Evolutionary conservation across 2,797 vertebrate species (phyloP), one percentile per base, ranked within the genome.

Genomic region (Chaenodraco wilsoni): DNA sequence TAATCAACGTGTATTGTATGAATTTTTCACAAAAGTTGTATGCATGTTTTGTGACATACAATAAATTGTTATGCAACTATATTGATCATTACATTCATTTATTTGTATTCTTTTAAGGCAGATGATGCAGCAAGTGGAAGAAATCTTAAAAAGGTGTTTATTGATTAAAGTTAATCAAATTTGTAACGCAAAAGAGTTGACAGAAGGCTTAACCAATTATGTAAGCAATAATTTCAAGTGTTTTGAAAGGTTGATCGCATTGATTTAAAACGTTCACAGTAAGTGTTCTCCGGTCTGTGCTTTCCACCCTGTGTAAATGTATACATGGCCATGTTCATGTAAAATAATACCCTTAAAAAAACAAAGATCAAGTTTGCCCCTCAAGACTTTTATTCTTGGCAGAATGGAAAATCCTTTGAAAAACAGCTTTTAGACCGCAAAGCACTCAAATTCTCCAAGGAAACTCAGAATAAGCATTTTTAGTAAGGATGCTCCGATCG

Each of bases 401-500:
- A 48, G 45, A 52, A 65, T 23, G 57, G 33, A 52, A 81, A 78
- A 78, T 55, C 52, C 6, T 51, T 60, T 74, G 50, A 52, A 65
- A 64, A 81, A 68, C 21, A 37, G 40, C 46, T 64, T 57, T 61
- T 16, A 72, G 41, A 72, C 23, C 2, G 3, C 52, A 43, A 33
- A 58, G 56, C 33, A 23, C 4, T 23, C 43, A 52, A 57, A 45
- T 50, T 74, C 67, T 41, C 61, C 46, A 68, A 49, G 57, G n/a
- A 77, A 74, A 68, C 64, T n/a, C 27, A 63, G 44, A 80, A 73
- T 41, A 68, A n/a, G 21, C 51, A 51, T 67, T 45, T 71, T 12
- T 9, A 11, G 66, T 21, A 21, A 21, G 21, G 21, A 21, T 21
- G 21, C 21, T 21, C 21, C 21, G 2, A 21, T 21, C 21, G 21